Evolutionary conservation across 2,797 vertebrate genomes (phyloP).

Genomic region (Pantherophis alleghaniensis): DNA sequence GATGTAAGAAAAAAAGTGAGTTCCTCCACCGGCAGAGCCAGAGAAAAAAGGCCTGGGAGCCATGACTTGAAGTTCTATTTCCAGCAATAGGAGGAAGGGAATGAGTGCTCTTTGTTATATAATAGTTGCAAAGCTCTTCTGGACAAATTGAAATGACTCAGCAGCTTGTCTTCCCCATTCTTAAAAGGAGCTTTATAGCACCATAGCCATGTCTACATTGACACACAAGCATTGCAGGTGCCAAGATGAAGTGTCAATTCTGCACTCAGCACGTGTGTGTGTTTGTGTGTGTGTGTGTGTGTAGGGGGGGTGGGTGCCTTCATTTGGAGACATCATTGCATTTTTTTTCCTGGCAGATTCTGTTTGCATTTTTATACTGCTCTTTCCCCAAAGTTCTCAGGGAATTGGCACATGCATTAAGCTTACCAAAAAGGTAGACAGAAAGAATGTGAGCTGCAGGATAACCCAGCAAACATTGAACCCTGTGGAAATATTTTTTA

Average conservation of each 20-base stretch:
- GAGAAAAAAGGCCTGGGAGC: neutral
- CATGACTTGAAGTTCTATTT: neutral
- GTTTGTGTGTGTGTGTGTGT: too few relatives aligned
- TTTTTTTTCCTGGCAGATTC: neutral
- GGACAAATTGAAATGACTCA: conserved; percentile 30
- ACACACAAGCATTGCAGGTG: neutral
- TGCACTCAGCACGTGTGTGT: neutral
- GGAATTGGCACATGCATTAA: neutral
- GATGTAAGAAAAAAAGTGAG: neutral
- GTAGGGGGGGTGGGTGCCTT: too few relatives aligned
- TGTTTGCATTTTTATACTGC: neutral
- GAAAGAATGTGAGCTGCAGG: neutral
- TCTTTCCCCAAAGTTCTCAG: neutral
- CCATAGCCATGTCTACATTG: neutral
- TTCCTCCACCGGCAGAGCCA: neutral
- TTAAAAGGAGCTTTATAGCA: neutral
- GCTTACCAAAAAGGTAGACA: neutral
- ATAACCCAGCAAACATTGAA: neutral
- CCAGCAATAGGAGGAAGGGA: neutral
- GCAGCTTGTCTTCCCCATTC: conserved; percentile 19
- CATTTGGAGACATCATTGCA: neutral
- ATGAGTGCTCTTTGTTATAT: conserved; percentile 10
- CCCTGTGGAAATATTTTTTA: neutral
- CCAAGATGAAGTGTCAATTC: neutral
- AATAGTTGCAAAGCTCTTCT: conserved; percentile 27